Base-by-base conservation (phyloP, 2,113 vertebrate species). In the Zosterops borbonicus region DNA sequence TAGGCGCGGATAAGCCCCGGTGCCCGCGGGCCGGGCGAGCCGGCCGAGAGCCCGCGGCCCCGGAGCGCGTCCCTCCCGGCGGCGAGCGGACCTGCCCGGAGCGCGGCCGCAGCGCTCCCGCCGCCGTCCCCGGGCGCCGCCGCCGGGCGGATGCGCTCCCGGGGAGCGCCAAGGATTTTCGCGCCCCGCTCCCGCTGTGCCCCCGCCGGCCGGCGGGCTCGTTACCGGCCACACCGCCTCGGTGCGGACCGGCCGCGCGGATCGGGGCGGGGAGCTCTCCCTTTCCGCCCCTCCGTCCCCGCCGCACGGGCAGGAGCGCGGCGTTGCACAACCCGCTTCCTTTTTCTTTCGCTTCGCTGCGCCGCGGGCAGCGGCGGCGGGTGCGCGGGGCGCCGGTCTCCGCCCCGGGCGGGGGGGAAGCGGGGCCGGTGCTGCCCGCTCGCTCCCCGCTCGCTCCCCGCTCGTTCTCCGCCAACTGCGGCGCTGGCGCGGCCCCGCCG, bases 301-400 rank as follows among this genome's bases (percentile, higher is more conserved):
- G 69, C 37, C 82, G 63, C 76, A 42, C 69, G 81, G 63, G 82
- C 94, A 69, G 89, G 81, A 94, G 79, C 87, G 78, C 75, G 33
- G 46, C 71, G 83, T 95, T 96, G 94, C 95, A 96, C 95, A 95
- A 94, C 53, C 60, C 77, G 69, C 47, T 90, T 89, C 90, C 89
- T 92, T 89, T 93, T 90, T 92, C 89, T 91, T 90, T 81, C 87
- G 90, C 78, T 89, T 89, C 84, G 71, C 75, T 63, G 76, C 64
- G 86, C 74, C 82, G 91, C 74, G 69, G 69, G 33, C 47, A 46
- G 79, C 67, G 39, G 83, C 49, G 44, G 39, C 68, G 83, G 63
- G 62, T 33, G 73, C 67, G 49, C 60, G 59, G 87, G 77, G n/a
- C 41, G 58, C 77, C 37, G 41, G 68, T 63, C 80, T 29, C 35